Percentiles rank a stretch among this genome's conserved stretches.
Conservation (phyloP, 2,113 vertebrate species). For the Sander lucioperca region DNA sequence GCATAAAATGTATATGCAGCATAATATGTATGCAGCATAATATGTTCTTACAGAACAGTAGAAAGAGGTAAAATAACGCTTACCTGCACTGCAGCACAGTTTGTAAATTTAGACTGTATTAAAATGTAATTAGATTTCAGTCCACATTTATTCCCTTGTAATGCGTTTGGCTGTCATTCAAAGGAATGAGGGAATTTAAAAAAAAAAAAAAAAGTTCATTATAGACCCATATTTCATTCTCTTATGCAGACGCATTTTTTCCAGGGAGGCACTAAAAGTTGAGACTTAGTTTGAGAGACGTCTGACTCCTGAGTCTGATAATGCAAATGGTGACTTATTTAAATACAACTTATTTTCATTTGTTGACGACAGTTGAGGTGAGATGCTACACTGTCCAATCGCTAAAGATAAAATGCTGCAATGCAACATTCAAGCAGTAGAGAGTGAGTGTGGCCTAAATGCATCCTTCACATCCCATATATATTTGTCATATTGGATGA, state of each 20-base stretch:
- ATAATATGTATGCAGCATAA: background rate
- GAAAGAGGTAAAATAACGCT: conserved; percentile 27
- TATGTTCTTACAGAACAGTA: conserved; percentile 27
- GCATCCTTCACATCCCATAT: conserved; percentile 57
- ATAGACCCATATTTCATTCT: conserved; percentile 32
- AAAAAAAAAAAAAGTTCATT: conserved; percentile 38
- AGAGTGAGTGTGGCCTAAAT: conserved; percentile 58
- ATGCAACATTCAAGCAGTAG: conserved; percentile 44
- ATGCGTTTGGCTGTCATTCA: conserved; percentile 66
- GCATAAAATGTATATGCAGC: background rate
- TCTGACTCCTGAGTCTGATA: conserved; percentile 23
- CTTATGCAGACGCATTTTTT: conserved; percentile 24
- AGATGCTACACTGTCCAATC: conserved; percentile 33
- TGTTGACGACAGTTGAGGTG: conserved; percentile 26
- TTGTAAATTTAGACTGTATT: conserved; percentile 57
- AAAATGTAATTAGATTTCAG: conserved; percentile 66
- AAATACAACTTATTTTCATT: conserved; percentile 42
- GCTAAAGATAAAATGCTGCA: conserved; percentile 59
- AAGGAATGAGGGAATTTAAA: conserved; percentile 37
- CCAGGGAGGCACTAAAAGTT: conserved; percentile 24
- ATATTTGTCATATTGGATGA: conserved; percentile 64
- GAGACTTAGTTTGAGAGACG: conserved; percentile 1
- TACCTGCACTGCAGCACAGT: conserved; percentile 36
- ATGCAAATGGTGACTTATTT: conserved; percentile 8
- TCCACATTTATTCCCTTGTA: conserved; percentile 53